Evolutionary conservation across 2,888 invertebrate species (phyloP).

Genomic region (Pterostichus madidus): DNA sequence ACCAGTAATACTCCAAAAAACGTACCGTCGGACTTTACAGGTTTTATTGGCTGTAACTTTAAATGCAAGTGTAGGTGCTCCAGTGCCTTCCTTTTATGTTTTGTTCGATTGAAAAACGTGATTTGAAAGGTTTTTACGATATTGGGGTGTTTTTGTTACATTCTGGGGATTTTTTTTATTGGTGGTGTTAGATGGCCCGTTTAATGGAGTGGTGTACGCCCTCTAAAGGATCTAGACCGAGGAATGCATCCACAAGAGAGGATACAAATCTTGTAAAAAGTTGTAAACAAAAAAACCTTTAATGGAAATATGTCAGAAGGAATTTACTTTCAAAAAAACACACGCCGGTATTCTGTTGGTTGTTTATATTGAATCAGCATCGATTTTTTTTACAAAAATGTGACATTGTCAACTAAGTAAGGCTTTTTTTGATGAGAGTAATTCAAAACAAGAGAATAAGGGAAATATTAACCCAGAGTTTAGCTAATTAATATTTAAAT

Average conservation of each 20-base stretch:
- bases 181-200: constrained; percentile 22
- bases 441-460: background rate
- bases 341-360: background rate
- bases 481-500: background rate
- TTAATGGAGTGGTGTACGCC: constrained; percentile 53
- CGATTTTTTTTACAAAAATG: constrained; percentile 7
- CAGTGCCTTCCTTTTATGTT: constrained; percentile 49
- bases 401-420: background rate
- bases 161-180: constrained; percentile 47
- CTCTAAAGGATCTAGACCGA: background rate
- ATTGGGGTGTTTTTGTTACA: constrained; percentile 52
- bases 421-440: background rate
- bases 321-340: constrained; percentile 24
- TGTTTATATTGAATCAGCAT: constrained; percentile 37
- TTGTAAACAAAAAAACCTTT: constrained; percentile 34
- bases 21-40: constrained; percentile 7
- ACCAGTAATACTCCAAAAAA: constrained; percentile 32
- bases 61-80: constrained; percentile 45
- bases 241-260: constrained; percentile 11
- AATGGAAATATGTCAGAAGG: constrained; percentile 45
- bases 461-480: background rate
- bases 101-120: constrained; percentile 56
- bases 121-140: constrained; percentile 56
- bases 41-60: constrained; percentile 34
- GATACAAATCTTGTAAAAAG: constrained; percentile 35